Evolutionary conservation across 2,888 invertebrate species (phyloP), one percentile per base, ranked within the genome.

Genomic region (Temnothorax ravouxi): DNA sequence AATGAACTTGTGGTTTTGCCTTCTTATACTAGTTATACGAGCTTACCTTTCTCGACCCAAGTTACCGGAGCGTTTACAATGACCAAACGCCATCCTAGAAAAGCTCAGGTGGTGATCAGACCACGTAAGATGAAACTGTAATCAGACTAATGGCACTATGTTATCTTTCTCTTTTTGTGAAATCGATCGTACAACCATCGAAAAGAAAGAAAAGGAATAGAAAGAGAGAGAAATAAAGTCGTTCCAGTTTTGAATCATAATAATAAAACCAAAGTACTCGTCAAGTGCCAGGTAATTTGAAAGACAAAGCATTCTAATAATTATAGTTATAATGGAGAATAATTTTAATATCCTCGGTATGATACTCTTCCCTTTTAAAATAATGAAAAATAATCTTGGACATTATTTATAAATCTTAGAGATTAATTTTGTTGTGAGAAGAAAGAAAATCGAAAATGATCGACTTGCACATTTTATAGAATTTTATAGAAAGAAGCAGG

Each of bases 101-200:
- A 74, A 88, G 86, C 89, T 89, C 88, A 88, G 90, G 88, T 88
- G 85, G 83, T 66, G 64, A 69, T 69, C 76, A 44, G 61, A 54
- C 64, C 84, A 25, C 29, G 74, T 81, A 83, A 86, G 84, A 86
- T 84, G 87, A 89, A 87, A 88, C 90, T 88, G 88, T 92, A 92
- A 92, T 91, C 91, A 89, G 91, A 84, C 91, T 92, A 91, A 92
- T 92, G 90, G 91, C 80, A 61, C 84, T 83, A 88, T 86, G 90
- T 92, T 91, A 91, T 90, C 89, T 90, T 88, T 84, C 88, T 83
- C 87, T 84, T 87, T 85, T 85, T 87, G 77, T 62, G 81, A 71
- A 67, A 71, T 54, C 72, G 67, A 66, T 47, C 66, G 52, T 61
- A 34, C 29, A n/a, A 38, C 41, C 54, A 61, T 41, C 38, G 50